A percentile compares a stretch with the other conserved stretches of the same genome.
Evolutionary conservation across 1,140 invertebrate species (phyloP).

Genomic region (Drosophila mauritiana): DNA sequence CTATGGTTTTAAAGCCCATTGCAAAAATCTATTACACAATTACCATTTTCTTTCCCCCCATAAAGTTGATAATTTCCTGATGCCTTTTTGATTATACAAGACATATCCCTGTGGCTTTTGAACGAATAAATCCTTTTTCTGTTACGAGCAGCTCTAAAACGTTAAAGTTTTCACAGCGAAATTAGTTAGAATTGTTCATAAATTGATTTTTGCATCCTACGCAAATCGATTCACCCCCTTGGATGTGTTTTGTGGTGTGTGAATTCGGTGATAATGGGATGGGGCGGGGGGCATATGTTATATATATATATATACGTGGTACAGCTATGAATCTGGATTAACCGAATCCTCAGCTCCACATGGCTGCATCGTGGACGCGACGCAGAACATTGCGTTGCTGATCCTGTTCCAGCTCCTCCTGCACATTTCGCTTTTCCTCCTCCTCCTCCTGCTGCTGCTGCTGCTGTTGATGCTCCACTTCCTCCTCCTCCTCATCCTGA

Average conservation of each 20-base stretch:
- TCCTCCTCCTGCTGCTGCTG: background rate
- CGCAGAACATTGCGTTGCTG: slow-evolving; percentile 18
- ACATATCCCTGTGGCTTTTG: background rate
- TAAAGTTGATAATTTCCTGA: background rate
- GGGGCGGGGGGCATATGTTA: slow-evolving; percentile 8
- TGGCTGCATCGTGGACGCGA: slow-evolving; percentile 43
- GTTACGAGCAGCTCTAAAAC: background rate
- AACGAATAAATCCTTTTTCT: background rate
- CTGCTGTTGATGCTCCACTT: background rate
- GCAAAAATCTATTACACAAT: background rate
- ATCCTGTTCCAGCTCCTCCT: slow-evolving; percentile 2
- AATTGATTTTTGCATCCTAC: background rate
- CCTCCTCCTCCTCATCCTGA: background rate
- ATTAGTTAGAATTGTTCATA: slow-evolving; percentile 23
- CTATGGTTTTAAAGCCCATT: slow-evolving; percentile 1
- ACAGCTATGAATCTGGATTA: slow-evolving; percentile 18
- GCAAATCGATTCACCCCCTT: slow-evolving; percentile 8
- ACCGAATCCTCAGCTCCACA: slow-evolving; percentile 27
- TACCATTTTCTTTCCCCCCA: background rate
- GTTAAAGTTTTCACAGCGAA: slow-evolving; percentile 10
- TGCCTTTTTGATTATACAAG: background rate
- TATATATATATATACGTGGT: slow-evolving; percentile 20
- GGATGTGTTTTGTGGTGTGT: slow-evolving; percentile 17
- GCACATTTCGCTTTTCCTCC: background rate
- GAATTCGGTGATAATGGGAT: background rate